Base-by-base conservation (phyloP, 2,888 invertebrate genomes). In the Trissolcus japonicus region DNA sequence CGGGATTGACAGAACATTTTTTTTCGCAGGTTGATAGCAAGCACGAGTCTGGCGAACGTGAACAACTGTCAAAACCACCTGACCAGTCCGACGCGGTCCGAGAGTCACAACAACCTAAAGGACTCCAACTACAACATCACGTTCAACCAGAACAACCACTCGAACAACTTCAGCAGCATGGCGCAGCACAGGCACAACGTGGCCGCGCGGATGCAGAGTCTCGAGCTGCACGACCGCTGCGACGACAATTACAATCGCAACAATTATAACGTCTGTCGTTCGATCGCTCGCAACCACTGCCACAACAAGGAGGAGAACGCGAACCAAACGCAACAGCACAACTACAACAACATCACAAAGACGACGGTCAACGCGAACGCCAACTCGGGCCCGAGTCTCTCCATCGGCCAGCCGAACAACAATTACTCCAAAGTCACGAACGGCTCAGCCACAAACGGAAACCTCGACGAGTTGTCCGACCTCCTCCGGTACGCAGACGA, bases 401-500 rank as follows among this genome's bases (percentile, higher is more conserved):
- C 88, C 0, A 88, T 88, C 17, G 86, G 86, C 69, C 87, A 86
- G 46, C 86, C 85, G 4, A 86, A 86, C 61, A 87, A 88, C 50
- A 84, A 83, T 61, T 83, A 80, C 14, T 59, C 80, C 0, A 87
- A 87, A 54, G 72, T 62, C 0, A 60, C 80, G 4, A 81, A 81
- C 40, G 83, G 80, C 50, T 43, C 75, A 0, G 68, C 88, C 40
- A 86, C 86, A 11, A 89, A 89, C 46, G 89, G 89, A 43, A 94
- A 93, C 62, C 87, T 94, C 46, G 94, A 94, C 81, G 94, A 94
- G 85, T 89, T 94, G 1, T 94, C 94, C 2, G 94, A 94, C 87
- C 89, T 94, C 1, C 88, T 94, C 67, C 92, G 93, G 81, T 94
- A 94, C 83, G 94, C 94, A 43, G 95, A 95, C 81, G 94, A 94